Conservation (phyloP, 2,113 vertebrate genomes). For the Mixornis gularis region DNA sequence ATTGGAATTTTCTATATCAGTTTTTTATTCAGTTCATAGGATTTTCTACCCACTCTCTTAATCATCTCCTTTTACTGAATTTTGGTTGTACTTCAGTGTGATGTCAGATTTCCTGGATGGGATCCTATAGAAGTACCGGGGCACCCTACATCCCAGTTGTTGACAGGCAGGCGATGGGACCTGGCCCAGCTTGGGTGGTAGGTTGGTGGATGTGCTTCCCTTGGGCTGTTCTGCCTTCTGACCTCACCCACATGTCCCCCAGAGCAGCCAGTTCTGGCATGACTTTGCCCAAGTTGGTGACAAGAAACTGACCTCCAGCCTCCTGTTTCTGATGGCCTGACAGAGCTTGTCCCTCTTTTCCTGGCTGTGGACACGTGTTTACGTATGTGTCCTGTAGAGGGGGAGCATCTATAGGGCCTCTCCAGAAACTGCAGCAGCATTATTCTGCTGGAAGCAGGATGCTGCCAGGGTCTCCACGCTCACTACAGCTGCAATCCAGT, state of each 20-base stretch:
- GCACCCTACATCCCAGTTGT: not conserved
- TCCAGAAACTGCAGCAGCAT: not conserved
- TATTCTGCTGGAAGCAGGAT: not conserved
- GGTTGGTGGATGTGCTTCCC: not conserved
- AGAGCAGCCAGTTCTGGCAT: not conserved
- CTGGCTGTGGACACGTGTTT: not conserved
- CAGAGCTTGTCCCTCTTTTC: not conserved
- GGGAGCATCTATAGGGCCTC: not conserved
- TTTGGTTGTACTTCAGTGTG: not conserved
- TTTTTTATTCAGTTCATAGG: not conserved
- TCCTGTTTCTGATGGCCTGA: not conserved
- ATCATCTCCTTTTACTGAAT: not conserved
- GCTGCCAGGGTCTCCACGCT: not conserved
- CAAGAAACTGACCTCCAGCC: not conserved
- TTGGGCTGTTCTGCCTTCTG: not conserved
- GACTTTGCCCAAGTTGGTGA: not conserved
- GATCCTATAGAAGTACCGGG: not conserved
- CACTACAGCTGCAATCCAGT: not conserved
- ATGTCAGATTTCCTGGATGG: not conserved
- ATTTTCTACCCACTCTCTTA: not conserved
- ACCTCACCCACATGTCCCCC: fast-evolving
- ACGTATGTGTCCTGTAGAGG: not conserved
- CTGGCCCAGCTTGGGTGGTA: not conserved
- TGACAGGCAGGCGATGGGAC: fast-evolving
- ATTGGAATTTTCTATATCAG: not conserved